A percentile compares a stretch with the other conserved stretches of the same genome.
These are phyloP conservation scores for Rhorus exstirpatorius DNA, from an alignment of 2,888 invertebrate species.

Conservation along the genomic window DNA sequence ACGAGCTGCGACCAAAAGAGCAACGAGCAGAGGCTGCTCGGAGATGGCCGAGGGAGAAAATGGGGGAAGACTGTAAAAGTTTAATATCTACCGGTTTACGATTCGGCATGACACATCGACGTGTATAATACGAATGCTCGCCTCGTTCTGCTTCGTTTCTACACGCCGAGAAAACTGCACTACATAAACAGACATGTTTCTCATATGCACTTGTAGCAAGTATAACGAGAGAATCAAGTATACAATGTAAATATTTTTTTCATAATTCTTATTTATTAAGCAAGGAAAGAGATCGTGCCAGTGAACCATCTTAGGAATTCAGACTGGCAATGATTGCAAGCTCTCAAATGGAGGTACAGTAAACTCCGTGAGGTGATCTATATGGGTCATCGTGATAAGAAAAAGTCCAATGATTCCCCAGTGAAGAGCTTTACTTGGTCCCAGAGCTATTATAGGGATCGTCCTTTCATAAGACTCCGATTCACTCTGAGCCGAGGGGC, in stretches of 20 bases:
- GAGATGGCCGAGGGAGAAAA: constrained; percentile 24
- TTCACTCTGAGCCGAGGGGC: too few relatives aligned
- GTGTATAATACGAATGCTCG: constrained; percentile 43
- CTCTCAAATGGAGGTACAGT: too few relatives aligned
- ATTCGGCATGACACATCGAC: constrained; percentile 80
- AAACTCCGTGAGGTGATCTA: too few relatives aligned
- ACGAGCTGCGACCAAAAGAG: constrained; percentile 74
- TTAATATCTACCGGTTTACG: constrained; percentile 85
- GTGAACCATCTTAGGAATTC: too few relatives aligned
- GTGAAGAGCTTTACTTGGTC: too few relatives aligned
- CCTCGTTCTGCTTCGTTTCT: constrained; percentile 10
- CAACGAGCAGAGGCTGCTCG: constrained; percentile 66
- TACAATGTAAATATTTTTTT: not conserved
- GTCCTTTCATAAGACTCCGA: too few relatives aligned
- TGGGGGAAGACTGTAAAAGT: constrained; percentile 81
- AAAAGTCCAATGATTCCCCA: too few relatives aligned
- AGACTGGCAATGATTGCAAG: too few relatives aligned
- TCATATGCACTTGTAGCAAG: not conserved
- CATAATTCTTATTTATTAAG: not conserved
- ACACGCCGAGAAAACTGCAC: constrained; percentile 6
- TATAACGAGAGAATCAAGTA: not conserved
- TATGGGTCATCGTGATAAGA: too few relatives aligned
- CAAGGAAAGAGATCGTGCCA: not conserved
- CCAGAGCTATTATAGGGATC: too few relatives aligned
- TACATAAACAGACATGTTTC: not conserved